Base-by-base conservation (phyloP, 2,113 vertebrate genomes). In the Capreolus pygargus region DNA sequence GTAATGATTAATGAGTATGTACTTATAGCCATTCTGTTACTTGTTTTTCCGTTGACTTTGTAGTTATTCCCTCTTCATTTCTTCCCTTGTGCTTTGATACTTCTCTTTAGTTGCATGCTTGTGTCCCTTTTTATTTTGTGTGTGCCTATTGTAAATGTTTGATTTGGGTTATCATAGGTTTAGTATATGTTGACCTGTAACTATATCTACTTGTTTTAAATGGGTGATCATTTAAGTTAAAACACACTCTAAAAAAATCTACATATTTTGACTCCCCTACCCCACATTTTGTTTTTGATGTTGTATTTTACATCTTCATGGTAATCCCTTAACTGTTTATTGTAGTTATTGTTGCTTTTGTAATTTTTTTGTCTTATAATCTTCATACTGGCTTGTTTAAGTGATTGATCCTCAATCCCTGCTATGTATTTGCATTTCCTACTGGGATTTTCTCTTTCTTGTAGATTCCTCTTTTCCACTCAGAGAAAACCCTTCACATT, bases 1-100 rank as follows among this genome's bases (percentile, higher is more conserved):
- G 19, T n/a, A n/a, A 54, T 54, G 23, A 14, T 23, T n/a, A 52
- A 82, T 8, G 33, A 21, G 50, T 23, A n/a, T 0, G 0, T 14
- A n/a, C 10, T n/a, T 23, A 54, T 14, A 52, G 79, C 50, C 50
- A 23, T 54, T n/a, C 50, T 54, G 33, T 54, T n/a, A 7, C 79
- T 23, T 54, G 50, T 54, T 14, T 82, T 82, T 33, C 79, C 33
- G 14, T 7, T 54, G 79, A n/a, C 33, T 82, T n/a, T 54, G 33
- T 14, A 54, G 50, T 33, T n/a, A 33, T 36, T 67, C 50, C 23
- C 30, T n/a, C 30, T 54, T 23, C 30, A 54, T 54, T 82, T 54
- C 30, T 54, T 54, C 79, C 23, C 19, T 82, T 82, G 50, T 25
- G 17, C 17, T n/a, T 82, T 54, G 79, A n/a, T n/a, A 14, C 10